Conservation (phyloP, 2,797 vertebrate genomes). For the Chromobotia macracanthus region DNA sequence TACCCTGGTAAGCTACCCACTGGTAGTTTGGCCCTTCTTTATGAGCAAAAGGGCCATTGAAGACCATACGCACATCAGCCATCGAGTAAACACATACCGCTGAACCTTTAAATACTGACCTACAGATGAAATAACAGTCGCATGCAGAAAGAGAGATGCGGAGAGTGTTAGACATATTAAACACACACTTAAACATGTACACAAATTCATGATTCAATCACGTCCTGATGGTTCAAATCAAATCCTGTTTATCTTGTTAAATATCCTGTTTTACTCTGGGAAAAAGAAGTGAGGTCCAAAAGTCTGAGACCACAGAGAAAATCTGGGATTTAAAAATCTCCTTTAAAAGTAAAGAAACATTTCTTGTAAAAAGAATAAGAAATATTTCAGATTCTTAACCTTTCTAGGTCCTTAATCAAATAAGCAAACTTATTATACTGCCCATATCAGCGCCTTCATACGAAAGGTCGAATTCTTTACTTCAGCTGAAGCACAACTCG, state of each 20-base stretch:
- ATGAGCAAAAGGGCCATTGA: conserved; percentile 97
- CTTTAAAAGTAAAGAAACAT: conserved; percentile 4
- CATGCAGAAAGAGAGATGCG: neutral
- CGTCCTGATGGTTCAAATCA: neutral
- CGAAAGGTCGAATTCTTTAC: no score
- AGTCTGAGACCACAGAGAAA: neutral
- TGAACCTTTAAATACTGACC: conserved; percentile 96
- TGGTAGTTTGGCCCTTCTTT: conserved; percentile 99
- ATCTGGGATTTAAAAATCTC: neutral
- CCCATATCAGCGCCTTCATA: no score
- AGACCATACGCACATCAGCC: conserved; percentile 98
- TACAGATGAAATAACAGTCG: conserved; percentile 61
- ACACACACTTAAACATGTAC: conserved; percentile 4
- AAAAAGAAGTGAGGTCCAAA: neutral
- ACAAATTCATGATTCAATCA: neutral
- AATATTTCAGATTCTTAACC: no score
- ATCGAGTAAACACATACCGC: conserved; percentile 98
- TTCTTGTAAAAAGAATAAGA: neutral
- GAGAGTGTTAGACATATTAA: neutral
- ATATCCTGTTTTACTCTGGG: neutral
- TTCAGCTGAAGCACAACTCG: no score
- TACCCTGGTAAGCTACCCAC: conserved; percentile 97
- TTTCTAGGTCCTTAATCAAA: no score
- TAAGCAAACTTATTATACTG: no score
- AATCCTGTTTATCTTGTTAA: neutral